These are phyloP conservation scores for Yponomeuta cagnagella DNA, from an alignment of 2,888 invertebrate species.

Conservation along the genomic window DNA sequence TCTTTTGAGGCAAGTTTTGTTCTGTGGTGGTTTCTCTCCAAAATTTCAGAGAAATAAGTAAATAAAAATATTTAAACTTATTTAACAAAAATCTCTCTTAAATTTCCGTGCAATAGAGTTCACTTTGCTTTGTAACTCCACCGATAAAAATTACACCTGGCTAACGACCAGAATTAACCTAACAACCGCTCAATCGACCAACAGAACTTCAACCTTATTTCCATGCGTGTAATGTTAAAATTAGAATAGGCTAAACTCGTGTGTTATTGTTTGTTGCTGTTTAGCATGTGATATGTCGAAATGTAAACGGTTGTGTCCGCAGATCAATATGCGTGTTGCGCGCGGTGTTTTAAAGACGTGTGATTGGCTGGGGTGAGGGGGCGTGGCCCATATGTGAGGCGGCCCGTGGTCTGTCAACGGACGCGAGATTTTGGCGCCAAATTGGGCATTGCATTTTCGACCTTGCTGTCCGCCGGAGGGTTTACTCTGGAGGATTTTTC, in stretches of 20 bases:
- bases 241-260: constrained; percentile 30
- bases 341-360: constrained; percentile 61
- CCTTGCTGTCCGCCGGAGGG: constrained; percentile 24
- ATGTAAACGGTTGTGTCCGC: constrained; percentile 70
- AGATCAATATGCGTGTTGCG: constrained; percentile 75
- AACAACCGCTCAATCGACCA: background rate
- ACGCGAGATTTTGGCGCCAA: constrained; percentile 68
- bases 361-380: constrained; percentile 69
- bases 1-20: no score
- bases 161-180: background rate
- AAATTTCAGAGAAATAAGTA: background rate
- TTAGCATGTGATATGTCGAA: constrained; percentile 75
- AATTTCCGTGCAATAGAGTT: background rate
- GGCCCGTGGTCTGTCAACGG: constrained; percentile 45
- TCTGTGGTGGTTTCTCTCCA: background rate
- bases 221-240: constrained; percentile 25
- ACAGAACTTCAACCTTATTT: constrained; percentile 7
- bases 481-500: constrained; percentile 8
- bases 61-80: background rate
- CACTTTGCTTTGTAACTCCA: background rate
- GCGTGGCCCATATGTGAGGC: constrained; percentile 64
- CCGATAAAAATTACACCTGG: constrained; percentile 9
- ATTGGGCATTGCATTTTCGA: constrained; percentile 49
- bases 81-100: background rate
- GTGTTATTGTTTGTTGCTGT: constrained; percentile 72